phyloP scores from a whole-genome alignment of 2,797 vertebrate genomes.

The Pelodytes ibericus region DNA sequence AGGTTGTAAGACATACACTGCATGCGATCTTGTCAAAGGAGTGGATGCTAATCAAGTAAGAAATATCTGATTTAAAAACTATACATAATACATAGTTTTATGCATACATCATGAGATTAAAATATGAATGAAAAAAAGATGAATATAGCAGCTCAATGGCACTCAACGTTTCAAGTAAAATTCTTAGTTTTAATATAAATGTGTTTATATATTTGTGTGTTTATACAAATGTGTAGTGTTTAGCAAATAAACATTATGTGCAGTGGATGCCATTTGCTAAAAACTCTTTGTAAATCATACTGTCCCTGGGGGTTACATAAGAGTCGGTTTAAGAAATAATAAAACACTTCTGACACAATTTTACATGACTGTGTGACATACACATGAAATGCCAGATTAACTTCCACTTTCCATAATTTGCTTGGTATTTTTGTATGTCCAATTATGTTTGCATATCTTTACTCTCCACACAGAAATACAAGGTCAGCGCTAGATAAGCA shows the following conservation, averaged over 20 bases:
- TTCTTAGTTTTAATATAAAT: too few relatives aligned
- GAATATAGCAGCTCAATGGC: too few relatives aligned
- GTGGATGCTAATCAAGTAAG: too few relatives aligned
- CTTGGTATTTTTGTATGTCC: constrained; percentile 25
- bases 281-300: background rate
- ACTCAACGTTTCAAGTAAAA: too few relatives aligned
- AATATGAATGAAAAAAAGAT: too few relatives aligned
- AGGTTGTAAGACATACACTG: too few relatives aligned
- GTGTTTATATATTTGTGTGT: too few relatives aligned
- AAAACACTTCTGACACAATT: background rate
- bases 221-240: too few relatives aligned
- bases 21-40: too few relatives aligned
- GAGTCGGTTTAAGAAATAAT: background rate
- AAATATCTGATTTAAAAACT: too few relatives aligned
- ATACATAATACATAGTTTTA: too few relatives aligned
- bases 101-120: too few relatives aligned
- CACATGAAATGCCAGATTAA: background rate
- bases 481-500: constrained; percentile 38
- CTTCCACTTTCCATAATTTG: constrained; percentile 7
- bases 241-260: background rate
- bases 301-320: background rate
- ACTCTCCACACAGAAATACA: constrained; percentile 28
- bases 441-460: constrained; percentile 16
- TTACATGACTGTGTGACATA: background rate
- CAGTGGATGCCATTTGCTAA: background rate